Evolutionary conservation across 2,113 vertebrate species (phyloP).

Genomic region (Hymenochirus boettgeri): DNA sequence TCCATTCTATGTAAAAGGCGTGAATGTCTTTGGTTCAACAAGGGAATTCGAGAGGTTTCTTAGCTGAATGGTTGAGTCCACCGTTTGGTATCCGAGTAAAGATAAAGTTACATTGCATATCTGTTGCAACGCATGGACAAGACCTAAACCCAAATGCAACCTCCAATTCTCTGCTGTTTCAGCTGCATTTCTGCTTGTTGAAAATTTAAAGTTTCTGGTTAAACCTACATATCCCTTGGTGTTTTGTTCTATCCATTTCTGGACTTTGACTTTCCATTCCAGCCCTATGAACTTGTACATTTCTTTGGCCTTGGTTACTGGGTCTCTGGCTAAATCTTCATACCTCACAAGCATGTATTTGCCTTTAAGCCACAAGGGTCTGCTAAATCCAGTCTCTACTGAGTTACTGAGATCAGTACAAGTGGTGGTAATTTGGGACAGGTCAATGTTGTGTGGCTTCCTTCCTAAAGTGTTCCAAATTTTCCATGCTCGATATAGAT

Average conservation of each 20-base stretch:
- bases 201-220: slow-evolving; percentile 61
- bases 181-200: slow-evolving; percentile 67
- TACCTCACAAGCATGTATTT: slow-evolving; percentile 71
- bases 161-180: slow-evolving; percentile 67
- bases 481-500: slow-evolving; percentile 66
- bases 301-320: slow-evolving; percentile 57
- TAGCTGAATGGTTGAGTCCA: slow-evolving; percentile 58
- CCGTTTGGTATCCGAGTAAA: slow-evolving; percentile 65
- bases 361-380: slow-evolving; percentile 62
- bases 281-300: slow-evolving; percentile 68
- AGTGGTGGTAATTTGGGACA: slow-evolving; percentile 62
- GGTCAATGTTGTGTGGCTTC: slow-evolving; percentile 64
- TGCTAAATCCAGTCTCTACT: slow-evolving; percentile 55
- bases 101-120: slow-evolving; percentile 65
- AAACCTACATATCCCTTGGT: slow-evolving; percentile 57
- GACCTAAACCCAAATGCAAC: slow-evolving; percentile 60
- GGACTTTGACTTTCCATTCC: slow-evolving; percentile 59
- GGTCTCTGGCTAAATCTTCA: slow-evolving; percentile 68
- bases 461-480: slow-evolving; percentile 70
- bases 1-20: slow-evolving; percentile 45
- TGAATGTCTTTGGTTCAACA: slow-evolving; percentile 55
- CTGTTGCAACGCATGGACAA: slow-evolving; percentile 63
- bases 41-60: slow-evolving; percentile 63
- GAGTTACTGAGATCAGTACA: slow-evolving; percentile 67
- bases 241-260: slow-evolving; percentile 64